Percentiles rank a stretch among this genome's conserved stretches.
phyloP scores from a whole-genome alignment of 2,797 vertebrate genomes.

The Schizothorax lantsangensis region DNA sequence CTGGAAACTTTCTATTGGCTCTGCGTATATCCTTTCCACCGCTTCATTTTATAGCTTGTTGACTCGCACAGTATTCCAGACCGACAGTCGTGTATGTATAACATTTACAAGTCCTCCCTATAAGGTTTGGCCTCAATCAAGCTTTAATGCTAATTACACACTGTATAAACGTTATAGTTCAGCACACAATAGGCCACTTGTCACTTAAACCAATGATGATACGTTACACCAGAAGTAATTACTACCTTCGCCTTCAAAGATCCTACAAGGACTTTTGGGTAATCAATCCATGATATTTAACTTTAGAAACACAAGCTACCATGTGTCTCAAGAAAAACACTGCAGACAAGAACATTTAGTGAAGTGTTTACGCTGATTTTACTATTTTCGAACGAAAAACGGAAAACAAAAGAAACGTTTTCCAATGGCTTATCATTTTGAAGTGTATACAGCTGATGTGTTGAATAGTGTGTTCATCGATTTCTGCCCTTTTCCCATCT shows the following conservation, averaged over 20 bases:
- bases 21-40: background rate
- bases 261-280: constrained; percentile 22
- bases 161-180: constrained; percentile 21
- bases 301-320: background rate
- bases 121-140: constrained; percentile 27
- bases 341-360: background rate
- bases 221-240: constrained; percentile 36
- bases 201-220: constrained; percentile 43
- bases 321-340: background rate
- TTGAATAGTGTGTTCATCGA: background rate
- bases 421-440: background rate
- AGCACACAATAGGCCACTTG: constrained; percentile 38
- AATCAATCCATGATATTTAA: constrained; percentile 28
- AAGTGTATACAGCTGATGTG: background rate
- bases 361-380: background rate
- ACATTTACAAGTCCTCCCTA: background rate
- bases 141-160: constrained; percentile 31
- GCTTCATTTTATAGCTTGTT: constrained; percentile 37
- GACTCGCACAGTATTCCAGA: background rate
- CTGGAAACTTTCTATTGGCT: constrained; percentile 17
- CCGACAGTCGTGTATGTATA: background rate
- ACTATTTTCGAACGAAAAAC: no score
- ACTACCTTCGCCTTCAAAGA: constrained; percentile 1
- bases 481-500: constrained; percentile 32
- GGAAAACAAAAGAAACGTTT: no score